These are phyloP conservation scores for Meteorus cinctellus DNA, from an alignment of 2,888 invertebrate species.

Conservation along the genomic window DNA sequence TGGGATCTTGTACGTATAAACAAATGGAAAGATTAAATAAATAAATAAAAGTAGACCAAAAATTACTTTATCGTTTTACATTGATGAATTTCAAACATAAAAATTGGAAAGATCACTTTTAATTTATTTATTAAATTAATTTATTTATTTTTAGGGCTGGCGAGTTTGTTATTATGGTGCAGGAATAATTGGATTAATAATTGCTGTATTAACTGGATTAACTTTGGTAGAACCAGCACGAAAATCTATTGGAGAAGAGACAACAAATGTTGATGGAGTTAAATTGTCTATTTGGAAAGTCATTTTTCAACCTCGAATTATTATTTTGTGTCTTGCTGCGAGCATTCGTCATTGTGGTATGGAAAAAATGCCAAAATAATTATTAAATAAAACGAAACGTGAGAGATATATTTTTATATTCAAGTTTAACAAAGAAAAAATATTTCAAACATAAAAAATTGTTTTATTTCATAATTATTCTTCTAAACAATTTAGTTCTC, in stretches of 20 bases:
- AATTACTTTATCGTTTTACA: too few species aligned
- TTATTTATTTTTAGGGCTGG: slow-evolving; percentile 80
- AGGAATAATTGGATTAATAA: slow-evolving; percentile 83
- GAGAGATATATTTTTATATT: too few species aligned
- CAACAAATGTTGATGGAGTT: slow-evolving; percentile 69
- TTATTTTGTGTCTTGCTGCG: slow-evolving; percentile 88
- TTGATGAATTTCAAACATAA: too few species aligned
- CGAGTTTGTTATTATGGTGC: slow-evolving; percentile 87
- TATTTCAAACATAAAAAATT: too few species aligned
- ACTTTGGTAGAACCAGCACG: slow-evolving; percentile 86
- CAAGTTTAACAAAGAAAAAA: too few species aligned
- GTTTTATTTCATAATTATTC: too few species aligned
- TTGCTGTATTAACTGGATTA: slow-evolving; percentile 82
- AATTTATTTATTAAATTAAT: background rate
- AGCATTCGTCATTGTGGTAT: slow-evolving; percentile 90
- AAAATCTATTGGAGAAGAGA: slow-evolving; percentile 83
- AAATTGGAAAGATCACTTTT: too few species aligned
- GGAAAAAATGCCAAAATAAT: slow-evolving; percentile 43
- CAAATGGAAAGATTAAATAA: background rate
- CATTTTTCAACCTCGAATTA: slow-evolving; percentile 84
- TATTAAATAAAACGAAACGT: too few species aligned
- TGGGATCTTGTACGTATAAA: slow-evolving; percentile 80
- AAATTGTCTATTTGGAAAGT: slow-evolving; percentile 84
- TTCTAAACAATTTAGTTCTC: too few species aligned
- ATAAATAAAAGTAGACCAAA: too few species aligned